Evolutionary conservation across 2,797 vertebrate species (phyloP).

Genomic region (Artibeus lituratus): DNA sequence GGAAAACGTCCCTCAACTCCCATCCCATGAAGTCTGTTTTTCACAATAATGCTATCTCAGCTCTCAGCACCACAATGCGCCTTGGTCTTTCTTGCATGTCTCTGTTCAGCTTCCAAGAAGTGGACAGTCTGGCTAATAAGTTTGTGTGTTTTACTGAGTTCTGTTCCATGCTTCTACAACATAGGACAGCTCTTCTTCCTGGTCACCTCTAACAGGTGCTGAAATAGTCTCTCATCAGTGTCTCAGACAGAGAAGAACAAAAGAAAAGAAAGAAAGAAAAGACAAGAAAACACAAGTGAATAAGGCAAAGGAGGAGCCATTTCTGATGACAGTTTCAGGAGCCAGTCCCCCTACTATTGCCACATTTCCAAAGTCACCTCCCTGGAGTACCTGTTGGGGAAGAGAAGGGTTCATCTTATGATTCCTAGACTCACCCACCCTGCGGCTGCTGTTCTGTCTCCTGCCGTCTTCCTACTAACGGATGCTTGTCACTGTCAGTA

Average conservation of each 20-base stretch:
- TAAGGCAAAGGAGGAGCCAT: background rate
- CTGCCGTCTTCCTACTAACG: too few relatives aligned
- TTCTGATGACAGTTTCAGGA: background rate
- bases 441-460: background rate
- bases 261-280: too few relatives aligned
- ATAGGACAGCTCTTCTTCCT: background rate
- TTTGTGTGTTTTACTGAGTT: background rate
- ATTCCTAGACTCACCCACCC: background rate
- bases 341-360: background rate
- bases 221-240: background rate
- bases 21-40: background rate
- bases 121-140: background rate
- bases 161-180: background rate
- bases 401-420: background rate
- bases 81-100: background rate
- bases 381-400: background rate
- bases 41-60: conserved; percentile 1
- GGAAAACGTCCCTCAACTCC: background rate
- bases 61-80: background rate
- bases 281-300: background rate
- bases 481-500: background rate
- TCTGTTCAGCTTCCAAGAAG: background rate
- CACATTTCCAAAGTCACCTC: background rate
- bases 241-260: background rate
- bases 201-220: background rate